Conservation (phyloP, 2,113 vertebrate species). For the Hystrix cristata region DNA sequence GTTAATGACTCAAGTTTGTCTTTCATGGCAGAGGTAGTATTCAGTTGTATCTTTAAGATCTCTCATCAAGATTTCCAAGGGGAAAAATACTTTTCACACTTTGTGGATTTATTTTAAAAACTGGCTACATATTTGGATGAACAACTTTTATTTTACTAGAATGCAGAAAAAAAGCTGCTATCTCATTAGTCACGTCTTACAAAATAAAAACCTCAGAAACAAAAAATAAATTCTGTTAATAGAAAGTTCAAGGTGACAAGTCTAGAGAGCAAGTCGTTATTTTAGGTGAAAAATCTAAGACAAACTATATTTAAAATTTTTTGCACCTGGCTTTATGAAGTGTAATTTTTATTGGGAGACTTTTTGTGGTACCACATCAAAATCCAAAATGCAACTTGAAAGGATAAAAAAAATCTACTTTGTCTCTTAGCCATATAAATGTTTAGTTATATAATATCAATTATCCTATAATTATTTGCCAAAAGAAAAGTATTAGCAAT, state of each 20-base stretch:
- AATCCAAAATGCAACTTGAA: conserved; percentile 34
- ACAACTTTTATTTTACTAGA: neutral
- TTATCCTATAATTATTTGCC: conserved; percentile 10
- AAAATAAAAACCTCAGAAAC: neutral
- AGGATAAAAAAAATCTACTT: neutral
- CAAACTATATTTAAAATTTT: neutral
- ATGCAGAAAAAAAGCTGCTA: neutral
- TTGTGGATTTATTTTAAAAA: conserved; percentile 8
- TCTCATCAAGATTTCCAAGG: neutral
- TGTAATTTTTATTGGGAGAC: neutral
- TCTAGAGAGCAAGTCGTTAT: neutral
- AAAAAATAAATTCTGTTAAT: neutral
- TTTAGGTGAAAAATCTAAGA: conserved; percentile 53
- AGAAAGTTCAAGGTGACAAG: conserved; percentile 47
- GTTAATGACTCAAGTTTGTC: neutral
- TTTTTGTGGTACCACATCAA: conserved; percentile 1
- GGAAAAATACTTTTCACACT: neutral
- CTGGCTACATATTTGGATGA: neutral
- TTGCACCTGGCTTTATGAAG: conserved; percentile 26
- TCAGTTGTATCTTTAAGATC: neutral
- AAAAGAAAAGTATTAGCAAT: conserved; percentile 23
- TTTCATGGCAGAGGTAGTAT: neutral
- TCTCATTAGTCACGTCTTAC: neutral
- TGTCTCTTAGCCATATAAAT: conserved; percentile 28
- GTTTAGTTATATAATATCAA: conserved; percentile 14